These are phyloP conservation scores for Drosophila limbata DNA, from an alignment of 2,888 invertebrate genomes.

Conservation along the genomic window DNA sequence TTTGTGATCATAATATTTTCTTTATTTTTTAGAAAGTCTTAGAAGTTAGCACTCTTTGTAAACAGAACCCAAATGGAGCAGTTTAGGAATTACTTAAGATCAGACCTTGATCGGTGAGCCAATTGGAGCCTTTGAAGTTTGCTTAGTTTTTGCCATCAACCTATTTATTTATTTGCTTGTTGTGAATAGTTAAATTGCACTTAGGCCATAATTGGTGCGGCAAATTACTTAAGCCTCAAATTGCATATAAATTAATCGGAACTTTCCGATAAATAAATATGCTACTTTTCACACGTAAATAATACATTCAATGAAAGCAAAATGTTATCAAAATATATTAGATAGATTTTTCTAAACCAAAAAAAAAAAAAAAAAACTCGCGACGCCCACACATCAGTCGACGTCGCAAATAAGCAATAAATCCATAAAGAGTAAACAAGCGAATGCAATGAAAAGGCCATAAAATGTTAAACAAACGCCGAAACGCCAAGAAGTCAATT, in stretches of 20 bases:
- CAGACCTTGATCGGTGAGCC: constrained; percentile 24
- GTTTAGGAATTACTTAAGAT: neutral
- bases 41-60: constrained; percentile 2
- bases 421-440: constrained; percentile 41
- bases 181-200: constrained; percentile 21
- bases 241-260: constrained; percentile 66
- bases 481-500: constrained; percentile 39
- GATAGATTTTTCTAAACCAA: constrained; percentile 1
- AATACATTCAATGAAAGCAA: constrained; percentile 14
- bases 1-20: neutral
- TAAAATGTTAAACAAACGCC: constrained; percentile 48
- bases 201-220: constrained; percentile 38
- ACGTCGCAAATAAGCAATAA: constrained; percentile 35
- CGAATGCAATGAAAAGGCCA: constrained; percentile 38
- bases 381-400: constrained; percentile 26
- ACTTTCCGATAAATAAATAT: constrained; percentile 55
- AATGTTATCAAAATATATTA: constrained; percentile 4
- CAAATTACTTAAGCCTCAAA: constrained; percentile 55
- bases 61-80: neutral
- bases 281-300: constrained; percentile 55
- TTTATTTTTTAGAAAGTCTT: constrained; percentile 6
- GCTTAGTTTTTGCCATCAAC: constrained; percentile 10
- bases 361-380: neutral
- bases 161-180: constrained; percentile 9
- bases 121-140: constrained; percentile 7